Base-by-base conservation (phyloP, 2,797 vertebrate genomes). In the Syndactyla subalaris region DNA sequence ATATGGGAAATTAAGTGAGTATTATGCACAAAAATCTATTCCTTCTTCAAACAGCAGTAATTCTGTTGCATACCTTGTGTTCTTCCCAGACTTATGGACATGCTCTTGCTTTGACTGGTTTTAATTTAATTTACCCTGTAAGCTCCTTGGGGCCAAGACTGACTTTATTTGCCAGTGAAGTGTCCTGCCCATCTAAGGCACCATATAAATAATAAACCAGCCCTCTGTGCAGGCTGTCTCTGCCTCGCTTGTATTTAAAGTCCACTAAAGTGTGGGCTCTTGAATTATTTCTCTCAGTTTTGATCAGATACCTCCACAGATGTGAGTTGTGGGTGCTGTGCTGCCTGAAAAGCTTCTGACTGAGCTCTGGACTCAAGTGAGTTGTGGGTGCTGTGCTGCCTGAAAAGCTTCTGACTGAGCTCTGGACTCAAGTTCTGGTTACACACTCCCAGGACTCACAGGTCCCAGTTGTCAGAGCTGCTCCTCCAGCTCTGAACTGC, bases 281-380 rank as follows among this genome's bases (percentile, higher is more conserved):
- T 71, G 48, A 76, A 62, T 81, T 78, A 20, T 39, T 72, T 78
- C 46, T 70, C 73, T 73, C 55, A 38, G 39, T 45, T 85, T 22
- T 71, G 77, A 77, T 67, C 51, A 75, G 77, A 12, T 24, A 4
- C 26, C 66, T 80, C 55, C 43, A 58, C n/a, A 76, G 74, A 4
- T 13, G 9, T 0, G 9, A 21, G 27, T n/a, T 5, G 4, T 0
- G 1, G 16, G 2, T 4, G 16, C 38, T 46, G 27, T 45, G 38
- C 30, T 43, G n/a, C 43, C 43, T 45, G 43, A 45, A 21, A 45
- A 45, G 43, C 58, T 36, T 38, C 36, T 19, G 24, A 59, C 51
- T 7, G 30, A 59, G 17, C 36, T n/a, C n/a, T n/a, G n/a, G n/a
- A n/a, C n/a, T n/a, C n/a, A n/a, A n/a, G 9, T 0, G 9, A 21